Conservation (phyloP, 1,140 invertebrate species). For the Drosophila lacertosa region DNA sequence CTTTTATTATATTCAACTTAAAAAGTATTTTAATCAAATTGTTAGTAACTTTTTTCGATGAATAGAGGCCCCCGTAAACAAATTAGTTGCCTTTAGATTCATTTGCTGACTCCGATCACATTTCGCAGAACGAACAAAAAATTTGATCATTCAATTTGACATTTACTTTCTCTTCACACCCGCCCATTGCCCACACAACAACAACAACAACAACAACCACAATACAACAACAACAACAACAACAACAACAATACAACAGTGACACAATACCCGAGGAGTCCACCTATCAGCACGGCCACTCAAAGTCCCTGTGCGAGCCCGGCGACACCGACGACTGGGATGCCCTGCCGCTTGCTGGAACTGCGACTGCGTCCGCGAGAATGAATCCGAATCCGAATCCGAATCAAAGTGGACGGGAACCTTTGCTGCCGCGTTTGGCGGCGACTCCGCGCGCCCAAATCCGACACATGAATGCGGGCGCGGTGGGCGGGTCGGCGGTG, state of each 20-base stretch:
- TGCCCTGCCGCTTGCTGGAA: slow-evolving; percentile 49
- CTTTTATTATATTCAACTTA: not conserved
- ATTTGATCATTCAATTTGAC: slow-evolving; percentile 66
- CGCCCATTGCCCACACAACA: slow-evolving; percentile 53
- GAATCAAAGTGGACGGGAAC: slow-evolving; percentile 68
- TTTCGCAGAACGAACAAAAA: slow-evolving; percentile 49
- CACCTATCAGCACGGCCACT: slow-evolving; percentile 76
- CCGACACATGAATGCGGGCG: slow-evolving; percentile 67
- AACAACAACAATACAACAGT: slow-evolving; percentile 59
- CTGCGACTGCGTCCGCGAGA: slow-evolving; percentile 33
- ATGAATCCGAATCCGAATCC: too few species aligned
- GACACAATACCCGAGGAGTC: slow-evolving; percentile 84
- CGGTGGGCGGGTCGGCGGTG: slow-evolving; percentile 55
- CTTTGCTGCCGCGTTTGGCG: slow-evolving; percentile 68
- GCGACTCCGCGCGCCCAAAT: slow-evolving; percentile 77
- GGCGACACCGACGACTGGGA: slow-evolving; percentile 76
- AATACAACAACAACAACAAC: slow-evolving; percentile 46
- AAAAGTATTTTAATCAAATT: not conserved
- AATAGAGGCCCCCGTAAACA: slow-evolving; percentile 28
- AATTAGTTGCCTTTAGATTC: slow-evolving; percentile 42
- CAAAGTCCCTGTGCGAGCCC: slow-evolving; percentile 80
- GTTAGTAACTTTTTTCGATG: slow-evolving; percentile 1
- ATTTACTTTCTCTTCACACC: slow-evolving; percentile 80
- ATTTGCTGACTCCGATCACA: slow-evolving; percentile 41
- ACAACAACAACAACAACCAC: slow-evolving; percentile 33